These are phyloP conservation scores for Nemopilema nomurai DNA, from an alignment of 30 jellyfish, hydroid and myxozoan species.

Conservation along the genomic window DNA sequence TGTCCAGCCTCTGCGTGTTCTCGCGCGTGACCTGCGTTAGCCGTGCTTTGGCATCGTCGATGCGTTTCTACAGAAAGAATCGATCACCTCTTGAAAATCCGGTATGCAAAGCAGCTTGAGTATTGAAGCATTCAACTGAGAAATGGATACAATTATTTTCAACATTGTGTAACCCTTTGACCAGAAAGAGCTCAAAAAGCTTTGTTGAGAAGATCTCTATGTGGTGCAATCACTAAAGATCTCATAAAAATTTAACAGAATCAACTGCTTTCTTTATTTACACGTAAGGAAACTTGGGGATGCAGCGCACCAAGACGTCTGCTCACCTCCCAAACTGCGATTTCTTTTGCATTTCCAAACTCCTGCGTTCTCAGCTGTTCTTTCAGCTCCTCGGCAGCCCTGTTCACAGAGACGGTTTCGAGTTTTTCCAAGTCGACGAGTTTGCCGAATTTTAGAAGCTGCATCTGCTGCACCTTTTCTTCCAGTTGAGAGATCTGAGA, in stretches of 20 bases:
- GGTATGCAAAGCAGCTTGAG: no score
- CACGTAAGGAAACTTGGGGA: no score
- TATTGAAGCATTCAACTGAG: no score
- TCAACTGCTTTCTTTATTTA: no score
- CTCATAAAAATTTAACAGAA: no score
- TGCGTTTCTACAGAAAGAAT: conserved; percentile 61
- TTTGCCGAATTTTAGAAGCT: conserved; percentile 89
- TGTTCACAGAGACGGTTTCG: conserved; percentile 88
- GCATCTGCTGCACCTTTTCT: conserved; percentile 91
- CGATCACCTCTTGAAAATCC: no score
- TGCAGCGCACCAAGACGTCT: no score
- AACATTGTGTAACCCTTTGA: no score
- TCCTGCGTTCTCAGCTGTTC: conserved; percentile 87
- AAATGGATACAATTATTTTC: no score
- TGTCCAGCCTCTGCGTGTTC: conserved; percentile 90
- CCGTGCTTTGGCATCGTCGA: conserved; percentile 72
- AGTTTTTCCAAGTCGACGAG: conserved; percentile 87
- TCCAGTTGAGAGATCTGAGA: conserved; percentile 83
- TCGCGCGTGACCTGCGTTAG: conserved; percentile 87
- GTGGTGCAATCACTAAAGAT: no score
- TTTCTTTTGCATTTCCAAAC: conserved; percentile 71
- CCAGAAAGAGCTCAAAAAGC: no score
- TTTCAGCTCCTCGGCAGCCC: conserved; percentile 94
- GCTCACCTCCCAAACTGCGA: conserved; percentile 88
- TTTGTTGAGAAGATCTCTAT: no score